A percentile compares a stretch with the other conserved stretches of the same genome.
phyloP scores from a whole-genome alignment of 23 tunicate species.

The Styela clava region DNA sequence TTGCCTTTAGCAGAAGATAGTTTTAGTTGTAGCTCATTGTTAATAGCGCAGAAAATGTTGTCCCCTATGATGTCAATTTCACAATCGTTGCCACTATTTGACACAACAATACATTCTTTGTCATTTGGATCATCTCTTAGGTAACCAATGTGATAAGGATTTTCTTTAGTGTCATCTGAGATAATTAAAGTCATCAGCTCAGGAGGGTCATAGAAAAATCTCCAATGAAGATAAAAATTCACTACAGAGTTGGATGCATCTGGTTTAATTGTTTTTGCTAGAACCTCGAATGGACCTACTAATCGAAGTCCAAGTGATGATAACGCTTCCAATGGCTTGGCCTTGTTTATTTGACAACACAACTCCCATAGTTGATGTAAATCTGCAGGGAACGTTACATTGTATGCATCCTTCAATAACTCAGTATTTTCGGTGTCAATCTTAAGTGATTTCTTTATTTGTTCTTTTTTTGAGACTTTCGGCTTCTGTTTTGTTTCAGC shows the following conservation, averaged over 20 bases:
- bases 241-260: conserved; percentile 13
- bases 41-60: conserved; percentile 62
- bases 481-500: no score
- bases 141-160: conserved; percentile 57
- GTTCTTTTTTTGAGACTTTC: background rate
- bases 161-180: conserved; percentile 13
- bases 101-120: conserved; percentile 39
- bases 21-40: conserved; percentile 8
- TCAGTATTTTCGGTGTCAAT: background rate
- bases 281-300: conserved; percentile 78
- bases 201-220: conserved; percentile 76
- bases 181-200: conserved; percentile 60
- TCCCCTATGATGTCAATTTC: conserved; percentile 44
- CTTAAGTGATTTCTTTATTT: background rate
- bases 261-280: conserved; percentile 19
- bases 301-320: conserved; percentile 29
- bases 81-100: conserved; percentile 38
- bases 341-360: conserved; percentile 21
- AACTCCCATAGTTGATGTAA: conserved; percentile 36
- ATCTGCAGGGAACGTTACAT: conserved; percentile 35
- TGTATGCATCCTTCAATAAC: conserved; percentile 14
- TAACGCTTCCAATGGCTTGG: conserved; percentile 35
- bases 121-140: conserved; percentile 64
- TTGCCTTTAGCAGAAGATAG: conserved; percentile 1
- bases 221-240: conserved; percentile 67